Evolutionary conservation across 2,888 invertebrate genomes (phyloP), one percentile per base, ranked within the genome.

Genomic region (Drosophila emarginata): DNA sequence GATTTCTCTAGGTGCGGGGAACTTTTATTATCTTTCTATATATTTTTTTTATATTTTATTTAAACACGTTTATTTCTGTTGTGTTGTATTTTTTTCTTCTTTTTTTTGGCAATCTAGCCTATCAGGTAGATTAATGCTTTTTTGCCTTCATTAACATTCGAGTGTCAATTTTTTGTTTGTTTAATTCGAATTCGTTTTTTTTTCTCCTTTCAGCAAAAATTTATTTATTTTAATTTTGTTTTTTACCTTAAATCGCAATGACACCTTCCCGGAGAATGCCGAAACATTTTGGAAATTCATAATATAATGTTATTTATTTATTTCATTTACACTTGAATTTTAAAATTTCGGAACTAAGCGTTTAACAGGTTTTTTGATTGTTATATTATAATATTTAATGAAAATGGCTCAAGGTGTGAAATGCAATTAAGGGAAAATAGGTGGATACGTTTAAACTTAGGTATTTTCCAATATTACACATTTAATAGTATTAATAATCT

Each of bases 51-150:
- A 26, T 26, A 67, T 68, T 71, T 67, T 53, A 58, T 61, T 66
- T 58, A 74, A 80, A 80, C 83, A 80, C 79, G 84, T 81, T 82
- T 70, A 58, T 53, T 59, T 72, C 64, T 68, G 63, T 57, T 59
- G 52, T 37, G 14, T 53, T 51, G 6, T 37, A 39, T 50, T 40
- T 53, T 54, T 61, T 67, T 61, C 65, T 54, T 64, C 69, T 60
- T 26, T 54, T 54, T 61, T 67, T 61, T 67, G 57, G 66, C 69
- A 72, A 66, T 77, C 68, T 64, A 67, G 21, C 64, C 65, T 71
- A 74, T 78, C 64, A 62, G 67, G 58, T 66, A 4, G 62, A 50
- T 52, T 64, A 71, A 72, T 67, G 67, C 54, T 59, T 45, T 18
- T 45, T 72, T 72, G 59, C 70, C 72, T 61, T 69, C 64, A 81